Evolutionary conservation across 2,888 invertebrate species (phyloP).

Genomic region (Laothoe populi): DNA sequence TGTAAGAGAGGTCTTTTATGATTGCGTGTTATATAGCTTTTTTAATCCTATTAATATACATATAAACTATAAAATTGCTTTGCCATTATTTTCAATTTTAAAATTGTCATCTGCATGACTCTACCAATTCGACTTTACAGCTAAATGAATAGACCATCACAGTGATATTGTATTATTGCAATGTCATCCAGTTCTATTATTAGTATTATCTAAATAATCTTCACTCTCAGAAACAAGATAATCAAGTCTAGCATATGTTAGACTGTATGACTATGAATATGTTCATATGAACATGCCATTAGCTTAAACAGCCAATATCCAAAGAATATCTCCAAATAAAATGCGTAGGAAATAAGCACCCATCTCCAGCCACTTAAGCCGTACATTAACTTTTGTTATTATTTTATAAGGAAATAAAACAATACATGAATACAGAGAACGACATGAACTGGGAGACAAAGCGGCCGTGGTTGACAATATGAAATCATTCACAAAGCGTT

Average conservation of each 20-base stretch:
- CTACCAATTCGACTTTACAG: too few relatives aligned
- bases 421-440: slow-evolving; percentile 12
- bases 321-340: neutral
- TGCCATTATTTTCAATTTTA: too few relatives aligned
- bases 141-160: too few relatives aligned
- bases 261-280: too few relatives aligned
- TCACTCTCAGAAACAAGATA: too few relatives aligned
- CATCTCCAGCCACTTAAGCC: slow-evolving; percentile 2
- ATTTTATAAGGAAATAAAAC: slow-evolving; percentile 19
- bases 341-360: neutral
- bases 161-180: too few relatives aligned
- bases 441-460: neutral
- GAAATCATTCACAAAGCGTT: slow-evolving; percentile 1
- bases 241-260: too few relatives aligned
- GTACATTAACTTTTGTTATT: slow-evolving; percentile 10
- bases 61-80: too few relatives aligned
- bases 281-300: too few relatives aligned
- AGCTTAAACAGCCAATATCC: neutral
- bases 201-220: too few relatives aligned
- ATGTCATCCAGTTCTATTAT: too few relatives aligned
- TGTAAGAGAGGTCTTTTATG: neutral
- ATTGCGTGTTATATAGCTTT: neutral
- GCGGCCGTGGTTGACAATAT: neutral
- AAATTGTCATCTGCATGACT: too few relatives aligned
- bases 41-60: neutral